Evolutionary conservation across 1,140 invertebrate species (phyloP).

Genomic region (Neotoxoptera formosana): DNA sequence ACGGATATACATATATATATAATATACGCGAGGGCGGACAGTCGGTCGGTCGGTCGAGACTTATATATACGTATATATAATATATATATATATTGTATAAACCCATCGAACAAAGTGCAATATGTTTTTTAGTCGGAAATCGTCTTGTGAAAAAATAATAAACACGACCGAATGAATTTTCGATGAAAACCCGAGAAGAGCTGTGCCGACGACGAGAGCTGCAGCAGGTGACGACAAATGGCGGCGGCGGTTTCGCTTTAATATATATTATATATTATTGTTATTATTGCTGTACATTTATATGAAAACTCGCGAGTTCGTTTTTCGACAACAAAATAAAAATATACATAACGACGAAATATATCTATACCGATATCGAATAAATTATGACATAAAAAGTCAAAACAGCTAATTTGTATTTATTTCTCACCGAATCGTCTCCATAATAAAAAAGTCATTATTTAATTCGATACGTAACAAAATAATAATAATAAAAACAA

Average conservation of each 20-base stretch:
- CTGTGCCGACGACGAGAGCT: neutral
- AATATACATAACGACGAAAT: neutral
- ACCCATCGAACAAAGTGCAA: slow-evolving; percentile 23
- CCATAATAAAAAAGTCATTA: neutral
- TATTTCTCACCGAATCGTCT: neutral
- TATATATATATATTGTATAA: neutral
- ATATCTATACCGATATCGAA: neutral
- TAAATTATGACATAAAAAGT: neutral
- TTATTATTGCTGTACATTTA: neutral
- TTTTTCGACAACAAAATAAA: neutral
- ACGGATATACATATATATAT: neutral
- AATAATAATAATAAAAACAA: neutral
- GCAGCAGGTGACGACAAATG: neutral
- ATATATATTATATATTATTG: neutral
- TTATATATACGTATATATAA: neutral
- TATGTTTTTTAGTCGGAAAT: slow-evolving; percentile 34
- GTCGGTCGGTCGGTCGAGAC: neutral
- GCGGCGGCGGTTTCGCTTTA: neutral
- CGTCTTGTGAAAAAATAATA: slow-evolving; percentile 42
- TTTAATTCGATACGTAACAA: neutral
- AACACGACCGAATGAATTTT: slow-evolving; percentile 29
- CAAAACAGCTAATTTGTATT: neutral
- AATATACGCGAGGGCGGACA: neutral
- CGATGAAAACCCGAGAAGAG: slow-evolving; percentile 2
- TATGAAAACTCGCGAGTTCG: neutral